Conservation (phyloP, 2,113 vertebrate genomes). For the Elachura formosa region DNA sequence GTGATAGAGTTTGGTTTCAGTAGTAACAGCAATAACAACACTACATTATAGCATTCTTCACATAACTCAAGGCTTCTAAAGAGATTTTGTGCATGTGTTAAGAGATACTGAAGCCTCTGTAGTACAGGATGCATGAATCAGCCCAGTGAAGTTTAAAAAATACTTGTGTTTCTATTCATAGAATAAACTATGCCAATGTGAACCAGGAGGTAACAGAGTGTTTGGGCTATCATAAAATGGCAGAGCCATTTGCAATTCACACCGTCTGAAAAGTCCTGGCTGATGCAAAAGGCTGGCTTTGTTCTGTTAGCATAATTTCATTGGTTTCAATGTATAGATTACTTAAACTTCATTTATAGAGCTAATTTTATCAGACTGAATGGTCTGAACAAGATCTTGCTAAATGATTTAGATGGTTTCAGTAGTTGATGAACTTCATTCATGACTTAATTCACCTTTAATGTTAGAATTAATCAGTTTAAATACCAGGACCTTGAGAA, state of each 20-base stretch:
- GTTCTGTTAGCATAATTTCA: not conserved
- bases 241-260: not conserved
- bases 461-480: not conserved
- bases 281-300: not conserved
- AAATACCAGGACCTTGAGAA: not conserved
- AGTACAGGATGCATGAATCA: not conserved
- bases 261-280: not conserved
- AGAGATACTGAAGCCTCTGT: not conserved
- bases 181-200: rapidly evolving
- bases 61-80: not conserved
- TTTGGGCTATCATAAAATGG: not conserved
- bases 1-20: not conserved
- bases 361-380: not conserved
- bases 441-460: not conserved
- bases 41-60: not conserved
- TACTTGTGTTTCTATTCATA: not conserved
- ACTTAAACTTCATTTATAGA: not conserved
- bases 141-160: not conserved
- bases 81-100: not conserved
- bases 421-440: not conserved
- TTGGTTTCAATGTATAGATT: not conserved
- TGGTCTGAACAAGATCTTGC: not conserved
- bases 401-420: not conserved
- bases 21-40: not conserved
- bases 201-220: not conserved